Percentiles rank a stretch among this genome's conserved stretches.
These are phyloP conservation scores for Sebastes schlegelii DNA, from an alignment of 2,113 vertebrate species.

Conservation along the genomic window DNA sequence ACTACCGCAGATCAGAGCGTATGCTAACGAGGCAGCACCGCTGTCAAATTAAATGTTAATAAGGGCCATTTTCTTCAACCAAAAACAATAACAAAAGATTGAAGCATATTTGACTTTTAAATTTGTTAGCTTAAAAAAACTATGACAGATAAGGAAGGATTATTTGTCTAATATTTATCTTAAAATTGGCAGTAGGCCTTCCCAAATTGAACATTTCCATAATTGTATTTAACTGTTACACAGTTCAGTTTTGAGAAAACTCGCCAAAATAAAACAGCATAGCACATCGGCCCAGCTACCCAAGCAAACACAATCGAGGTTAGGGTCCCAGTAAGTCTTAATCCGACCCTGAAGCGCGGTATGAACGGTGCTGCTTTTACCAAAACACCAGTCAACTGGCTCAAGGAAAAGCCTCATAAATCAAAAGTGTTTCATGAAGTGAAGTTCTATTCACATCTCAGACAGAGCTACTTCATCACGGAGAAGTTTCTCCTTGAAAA, in stretches of 20 bases:
- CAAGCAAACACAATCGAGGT: background rate
- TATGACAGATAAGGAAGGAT: background rate
- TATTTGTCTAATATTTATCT: background rate
- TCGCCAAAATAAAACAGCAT: background rate
- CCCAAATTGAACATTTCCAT: background rate
- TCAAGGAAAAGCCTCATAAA: slow-evolving; percentile 55
- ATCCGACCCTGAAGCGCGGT: slow-evolving; percentile 22
- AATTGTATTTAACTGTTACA: background rate
- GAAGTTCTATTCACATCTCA: slow-evolving; percentile 45
- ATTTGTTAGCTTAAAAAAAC: background rate
- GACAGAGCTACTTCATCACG: slow-evolving; percentile 60
- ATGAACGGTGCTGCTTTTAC: slow-evolving; percentile 17
- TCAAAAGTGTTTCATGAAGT: slow-evolving; percentile 52
- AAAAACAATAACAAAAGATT: background rate
- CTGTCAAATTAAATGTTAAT: background rate
- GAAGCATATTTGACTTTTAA: background rate
- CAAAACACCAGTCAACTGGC: slow-evolving; percentile 47
- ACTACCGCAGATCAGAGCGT: background rate
- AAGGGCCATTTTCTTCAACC: background rate
- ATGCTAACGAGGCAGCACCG: background rate
- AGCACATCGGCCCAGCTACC: background rate
- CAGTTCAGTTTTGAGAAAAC: background rate
- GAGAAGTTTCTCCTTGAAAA: slow-evolving; percentile 30
- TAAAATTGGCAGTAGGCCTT: background rate
- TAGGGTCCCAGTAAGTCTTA: background rate